Evolutionary conservation across 2,797 vertebrate species (phyloP).

Genomic region (Rhynchotus rufescens): DNA sequence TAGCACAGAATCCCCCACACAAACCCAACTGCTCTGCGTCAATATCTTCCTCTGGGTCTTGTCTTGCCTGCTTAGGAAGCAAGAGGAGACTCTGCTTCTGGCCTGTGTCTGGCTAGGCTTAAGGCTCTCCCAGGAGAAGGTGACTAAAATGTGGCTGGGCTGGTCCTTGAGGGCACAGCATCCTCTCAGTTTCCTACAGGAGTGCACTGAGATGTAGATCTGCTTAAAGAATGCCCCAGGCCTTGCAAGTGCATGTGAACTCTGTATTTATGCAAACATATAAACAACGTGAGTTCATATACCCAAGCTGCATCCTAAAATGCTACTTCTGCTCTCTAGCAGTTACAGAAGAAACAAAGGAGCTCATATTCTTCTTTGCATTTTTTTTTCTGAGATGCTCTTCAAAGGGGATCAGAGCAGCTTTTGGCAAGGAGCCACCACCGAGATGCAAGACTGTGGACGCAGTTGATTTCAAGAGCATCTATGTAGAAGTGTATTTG

Average conservation of each 20-base stretch:
- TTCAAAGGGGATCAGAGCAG: background rate
- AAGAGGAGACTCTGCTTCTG: background rate
- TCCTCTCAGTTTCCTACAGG: background rate
- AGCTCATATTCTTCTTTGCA: background rate
- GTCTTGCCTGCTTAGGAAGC: background rate
- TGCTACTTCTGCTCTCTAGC: background rate
- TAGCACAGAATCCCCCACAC: background rate
- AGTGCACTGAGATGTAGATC: background rate
- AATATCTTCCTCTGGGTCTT: background rate
- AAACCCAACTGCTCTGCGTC: background rate
- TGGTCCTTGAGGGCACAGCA: background rate
- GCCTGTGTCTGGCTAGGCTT: background rate
- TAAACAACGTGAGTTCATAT: background rate
- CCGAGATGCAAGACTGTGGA: background rate
- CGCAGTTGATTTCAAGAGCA: background rate
- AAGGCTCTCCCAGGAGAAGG: background rate
- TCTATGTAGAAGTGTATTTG: background rate
- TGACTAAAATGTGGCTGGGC: background rate
- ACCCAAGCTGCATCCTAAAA: background rate
- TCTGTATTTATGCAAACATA: conserved; percentile 10
- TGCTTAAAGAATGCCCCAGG: background rate
- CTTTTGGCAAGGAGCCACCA: background rate
- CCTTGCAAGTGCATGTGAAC: background rate
- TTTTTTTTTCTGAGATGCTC: background rate
- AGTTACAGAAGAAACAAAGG: background rate